phyloP scores from a whole-genome alignment of 1,140 invertebrate species.

The Mya arenaria region DNA sequence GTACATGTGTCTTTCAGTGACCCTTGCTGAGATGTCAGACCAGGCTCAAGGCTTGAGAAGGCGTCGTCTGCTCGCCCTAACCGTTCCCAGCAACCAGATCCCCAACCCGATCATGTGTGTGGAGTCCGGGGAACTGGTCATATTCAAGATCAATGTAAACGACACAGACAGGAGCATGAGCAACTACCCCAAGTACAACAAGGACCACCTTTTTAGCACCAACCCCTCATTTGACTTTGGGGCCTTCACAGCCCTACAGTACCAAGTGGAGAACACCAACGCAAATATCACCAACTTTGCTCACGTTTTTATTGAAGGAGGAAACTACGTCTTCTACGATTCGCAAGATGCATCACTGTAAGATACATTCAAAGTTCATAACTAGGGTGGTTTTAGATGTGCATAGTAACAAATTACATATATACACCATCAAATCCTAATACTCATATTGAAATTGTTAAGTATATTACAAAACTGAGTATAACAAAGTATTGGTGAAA shows the following conservation, averaged over 20 bases:
- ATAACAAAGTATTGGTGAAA: too few relatives aligned
- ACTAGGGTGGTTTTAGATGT: too few relatives aligned
- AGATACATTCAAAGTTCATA: too few relatives aligned
- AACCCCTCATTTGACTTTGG: slow-evolving; percentile 78
- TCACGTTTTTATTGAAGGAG: slow-evolving; percentile 75
- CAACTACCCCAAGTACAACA: slow-evolving; percentile 77
- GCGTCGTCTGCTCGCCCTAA: slow-evolving; percentile 68
- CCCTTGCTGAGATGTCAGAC: slow-evolving; percentile 27
- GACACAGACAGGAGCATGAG: slow-evolving; percentile 70
- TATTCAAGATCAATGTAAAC: slow-evolving; percentile 74
- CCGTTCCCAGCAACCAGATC: slow-evolving; percentile 71
- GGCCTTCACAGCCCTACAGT: slow-evolving; percentile 72
- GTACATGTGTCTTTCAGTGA: slow-evolving; percentile 23
- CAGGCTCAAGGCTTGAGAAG: background rate
- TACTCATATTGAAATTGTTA: too few relatives aligned
- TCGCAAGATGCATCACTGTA: slow-evolving; percentile 64
- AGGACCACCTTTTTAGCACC: slow-evolving; percentile 77
- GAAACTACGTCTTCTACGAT: slow-evolving; percentile 77
- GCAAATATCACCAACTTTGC: slow-evolving; percentile 73
- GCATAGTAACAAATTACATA: too few relatives aligned
- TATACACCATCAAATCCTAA: too few relatives aligned
- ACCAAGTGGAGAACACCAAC: slow-evolving; percentile 75
- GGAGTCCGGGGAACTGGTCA: slow-evolving; percentile 72
- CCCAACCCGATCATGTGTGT: slow-evolving; percentile 76
- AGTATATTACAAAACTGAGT: too few relatives aligned